Conservation (phyloP, 1,140 invertebrate species). For the Panagrolaimus sp. region DNA sequence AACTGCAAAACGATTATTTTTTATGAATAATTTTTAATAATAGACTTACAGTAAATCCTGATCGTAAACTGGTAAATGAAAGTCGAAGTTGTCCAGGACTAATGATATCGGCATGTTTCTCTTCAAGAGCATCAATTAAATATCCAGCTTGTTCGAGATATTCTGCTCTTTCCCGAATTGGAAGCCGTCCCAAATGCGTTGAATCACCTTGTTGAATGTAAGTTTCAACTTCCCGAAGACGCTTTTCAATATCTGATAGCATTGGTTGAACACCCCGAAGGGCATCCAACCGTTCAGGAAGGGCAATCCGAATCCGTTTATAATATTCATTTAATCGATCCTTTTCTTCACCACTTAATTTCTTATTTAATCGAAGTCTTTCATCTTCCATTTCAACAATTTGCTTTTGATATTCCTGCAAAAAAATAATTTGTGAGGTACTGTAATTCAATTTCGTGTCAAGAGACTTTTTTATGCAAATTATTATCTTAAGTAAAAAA, state of each 20-base stretch:
- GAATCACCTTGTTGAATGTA: neutral
- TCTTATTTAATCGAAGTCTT: conserved; percentile 7
- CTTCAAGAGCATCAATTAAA: neutral
- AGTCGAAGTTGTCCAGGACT: conserved; percentile 1
- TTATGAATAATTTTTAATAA: too few species aligned
- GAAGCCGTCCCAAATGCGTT: neutral
- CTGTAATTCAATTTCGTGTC: neutral
- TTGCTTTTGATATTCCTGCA: conserved; percentile 10
- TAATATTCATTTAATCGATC: neutral
- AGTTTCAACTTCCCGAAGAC: neutral
- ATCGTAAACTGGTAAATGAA: conserved; percentile 3
- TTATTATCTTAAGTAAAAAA: too few species aligned
- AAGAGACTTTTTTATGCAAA: too few species aligned
- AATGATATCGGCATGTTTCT: neutral
- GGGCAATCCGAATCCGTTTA: neutral
- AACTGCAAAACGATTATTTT: neutral
- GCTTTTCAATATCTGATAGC: conserved; percentile 5
- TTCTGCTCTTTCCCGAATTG: neutral
- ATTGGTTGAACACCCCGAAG: conserved; percentile 5
- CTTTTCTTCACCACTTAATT: neutral
- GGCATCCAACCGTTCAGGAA: neutral
- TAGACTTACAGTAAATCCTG: neutral
- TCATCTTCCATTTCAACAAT: conserved; percentile 15
- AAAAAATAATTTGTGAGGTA: neutral
- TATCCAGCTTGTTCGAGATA: neutral